These are phyloP conservation scores for Rhinopomastus cyanomelas DNA, from an alignment of 2,113 vertebrate species.

Conservation along the genomic window DNA sequence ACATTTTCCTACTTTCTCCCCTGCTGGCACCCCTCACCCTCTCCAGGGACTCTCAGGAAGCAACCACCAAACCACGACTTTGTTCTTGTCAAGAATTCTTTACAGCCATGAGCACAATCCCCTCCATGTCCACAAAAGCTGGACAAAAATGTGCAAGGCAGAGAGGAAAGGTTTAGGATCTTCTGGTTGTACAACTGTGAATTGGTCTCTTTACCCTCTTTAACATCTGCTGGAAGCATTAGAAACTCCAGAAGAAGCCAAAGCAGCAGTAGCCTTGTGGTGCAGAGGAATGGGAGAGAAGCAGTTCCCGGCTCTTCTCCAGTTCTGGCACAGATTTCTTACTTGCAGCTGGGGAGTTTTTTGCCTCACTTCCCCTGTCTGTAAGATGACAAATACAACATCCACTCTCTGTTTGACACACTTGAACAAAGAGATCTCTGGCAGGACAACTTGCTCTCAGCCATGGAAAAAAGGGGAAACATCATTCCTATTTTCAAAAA, in stretches of 20 bases:
- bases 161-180: not conserved
- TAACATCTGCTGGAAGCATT: not conserved
- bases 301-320: accelerated
- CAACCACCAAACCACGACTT: not conserved
- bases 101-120: not conserved
- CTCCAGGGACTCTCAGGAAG: not conserved
- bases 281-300: not conserved
- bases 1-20: not conserved
- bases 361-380: not conserved
- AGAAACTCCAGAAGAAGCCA: not conserved
- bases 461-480: too few relatives aligned
- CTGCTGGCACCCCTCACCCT: not conserved
- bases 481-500: too few relatives aligned
- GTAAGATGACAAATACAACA: not conserved
- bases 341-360: not conserved
- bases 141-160: not conserved
- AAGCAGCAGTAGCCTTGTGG: not conserved
- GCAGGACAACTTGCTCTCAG: not conserved
- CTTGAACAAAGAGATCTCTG: not conserved
- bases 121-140: not conserved
- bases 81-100: not conserved
- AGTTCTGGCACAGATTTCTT: not conserved
- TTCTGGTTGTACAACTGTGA: not conserved
- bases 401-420: not conserved
- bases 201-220: not conserved